Base-by-base conservation (phyloP, 1,140 invertebrate genomes). In the Drosophila subpulchrella region DNA sequence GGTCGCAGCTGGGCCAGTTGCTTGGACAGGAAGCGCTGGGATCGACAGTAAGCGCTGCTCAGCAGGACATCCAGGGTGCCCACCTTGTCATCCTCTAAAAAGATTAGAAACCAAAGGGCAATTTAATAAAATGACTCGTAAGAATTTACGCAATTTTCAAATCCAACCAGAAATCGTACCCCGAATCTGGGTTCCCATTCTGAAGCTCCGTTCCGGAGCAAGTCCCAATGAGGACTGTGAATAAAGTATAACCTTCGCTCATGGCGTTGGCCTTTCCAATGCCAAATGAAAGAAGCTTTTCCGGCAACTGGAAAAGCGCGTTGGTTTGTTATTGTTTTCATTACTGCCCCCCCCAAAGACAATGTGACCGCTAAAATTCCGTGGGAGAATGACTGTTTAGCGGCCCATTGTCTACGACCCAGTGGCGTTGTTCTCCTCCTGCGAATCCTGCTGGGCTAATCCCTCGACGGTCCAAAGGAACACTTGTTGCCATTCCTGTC, bases 1-100 rank as follows among this genome's bases (percentile, higher is more conserved):
- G 98, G 98, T 92, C 99, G 98, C 11, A 99, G 93, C 60, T 97
- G 96, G 0, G 98, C 97, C 66, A 99, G 93, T 90, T 99, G 97
- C 60, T 97, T 95, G 0, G 98, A 98, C 4, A 99, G 94, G 92
- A 97, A 97, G 82, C 97, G 95, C 93, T 99, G 98, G 39, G 97
- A 98, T 38, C 97, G 95, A 89, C 97, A 98, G 93, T 98, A 98
- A 1, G 96, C 96, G 2, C 95, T 96, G 30, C 96, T 96, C 27
- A 99, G 93, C 32, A 98, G 92, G 24, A 96, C 95, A 91, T 98
- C 97, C 74, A 98, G 93, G 8, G 95, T 95, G 53, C 95, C 94
- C 58, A 95, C 93, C 77, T 95, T 95, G 76, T 96, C 95, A 46
- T 95, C 94, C 77, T 93, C 94, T 95, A 68, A 0, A 89, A 59